Percentiles rank a stretch among this genome's conserved stretches.
Conservation (phyloP, 2,888 invertebrate species). For the Apamea anceps region DNA sequence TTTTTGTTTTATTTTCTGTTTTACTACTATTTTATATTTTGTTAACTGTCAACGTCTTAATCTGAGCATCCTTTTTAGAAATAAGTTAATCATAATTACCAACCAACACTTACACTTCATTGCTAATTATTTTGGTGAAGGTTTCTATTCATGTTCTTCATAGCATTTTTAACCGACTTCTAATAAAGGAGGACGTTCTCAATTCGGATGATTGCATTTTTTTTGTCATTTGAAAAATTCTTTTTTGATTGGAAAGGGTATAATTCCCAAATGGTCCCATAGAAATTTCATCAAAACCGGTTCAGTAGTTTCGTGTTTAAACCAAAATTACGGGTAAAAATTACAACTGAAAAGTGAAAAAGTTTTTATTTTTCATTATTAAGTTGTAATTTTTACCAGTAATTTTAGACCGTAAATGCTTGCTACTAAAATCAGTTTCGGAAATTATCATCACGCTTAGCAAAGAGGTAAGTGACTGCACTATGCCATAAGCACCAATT, state of each 20-base stretch:
- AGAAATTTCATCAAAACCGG: too few relatives aligned
- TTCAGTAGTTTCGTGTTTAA: too few relatives aligned
- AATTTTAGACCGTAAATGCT: background rate
- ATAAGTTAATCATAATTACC: slow-evolving; percentile 1
- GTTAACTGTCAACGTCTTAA: slow-evolving; percentile 80
- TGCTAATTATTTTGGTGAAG: background rate
- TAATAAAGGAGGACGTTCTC: too few relatives aligned
- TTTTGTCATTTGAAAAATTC: too few relatives aligned
- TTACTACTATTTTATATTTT: slow-evolving; percentile 49
- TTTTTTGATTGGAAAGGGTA: too few relatives aligned
- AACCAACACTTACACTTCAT: slow-evolving; percentile 5
- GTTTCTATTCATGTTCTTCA: background rate
- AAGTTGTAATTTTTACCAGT: too few relatives aligned
- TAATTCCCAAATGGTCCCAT: too few relatives aligned
- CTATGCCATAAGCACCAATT: background rate
- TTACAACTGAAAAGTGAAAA: too few relatives aligned
- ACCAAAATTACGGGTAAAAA: too few relatives aligned
- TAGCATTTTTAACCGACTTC: too few relatives aligned
- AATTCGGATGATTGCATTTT: too few relatives aligned
- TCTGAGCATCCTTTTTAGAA: slow-evolving; percentile 72
- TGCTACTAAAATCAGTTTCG: background rate
- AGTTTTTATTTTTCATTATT: too few relatives aligned
- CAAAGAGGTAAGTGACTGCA: background rate
- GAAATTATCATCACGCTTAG: background rate
- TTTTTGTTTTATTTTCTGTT: slow-evolving; percentile 42